These are phyloP conservation scores for Amitus sp. DNA, from an alignment of 2,888 invertebrate species.

Conservation along the genomic window DNA sequence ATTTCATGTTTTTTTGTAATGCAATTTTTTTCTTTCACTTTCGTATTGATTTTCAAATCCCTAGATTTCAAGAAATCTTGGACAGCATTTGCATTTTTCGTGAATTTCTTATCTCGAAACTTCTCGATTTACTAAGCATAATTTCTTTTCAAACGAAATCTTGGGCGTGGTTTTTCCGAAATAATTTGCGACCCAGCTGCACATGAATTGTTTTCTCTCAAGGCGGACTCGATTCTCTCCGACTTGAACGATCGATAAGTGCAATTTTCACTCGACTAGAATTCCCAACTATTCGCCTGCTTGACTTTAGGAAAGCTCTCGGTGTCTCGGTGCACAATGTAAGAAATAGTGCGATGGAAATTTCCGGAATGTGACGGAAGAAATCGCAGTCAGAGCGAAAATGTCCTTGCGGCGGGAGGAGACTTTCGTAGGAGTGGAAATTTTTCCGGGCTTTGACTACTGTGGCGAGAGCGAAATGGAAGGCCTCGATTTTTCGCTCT, in stretches of 20 bases:
- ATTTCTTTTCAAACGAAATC: too few species aligned
- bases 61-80: too few species aligned
- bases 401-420: conserved; percentile 34
- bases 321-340: too few species aligned
- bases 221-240: conserved; percentile 21
- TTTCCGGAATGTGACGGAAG: conserved; percentile 2
- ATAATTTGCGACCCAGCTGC: not conserved
- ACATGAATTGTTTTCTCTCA: conserved; percentile 17
- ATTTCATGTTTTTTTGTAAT: too few species aligned
- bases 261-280: conserved; percentile 4
- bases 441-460: conserved; percentile 66
- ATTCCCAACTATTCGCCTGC: conserved; percentile 10
- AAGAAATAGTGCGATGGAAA: not conserved
- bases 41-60: too few species aligned
- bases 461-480: conserved; percentile 74
- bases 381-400: conserved; percentile 41
- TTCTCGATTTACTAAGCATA: too few species aligned
- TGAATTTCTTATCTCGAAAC: too few species aligned
- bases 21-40: too few species aligned
- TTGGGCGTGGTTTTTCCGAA: not conserved
- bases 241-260: conserved; percentile 9
- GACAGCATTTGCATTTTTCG: too few species aligned
- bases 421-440: conserved; percentile 26
- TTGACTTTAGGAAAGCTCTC: not conserved
- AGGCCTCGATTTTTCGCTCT: conserved; percentile 74